Percentiles rank a stretch among this genome's conserved stretches.
These are phyloP conservation scores for Thunnus thynnus DNA, from an alignment of 2,113 vertebrate species.

Conservation along the genomic window DNA sequence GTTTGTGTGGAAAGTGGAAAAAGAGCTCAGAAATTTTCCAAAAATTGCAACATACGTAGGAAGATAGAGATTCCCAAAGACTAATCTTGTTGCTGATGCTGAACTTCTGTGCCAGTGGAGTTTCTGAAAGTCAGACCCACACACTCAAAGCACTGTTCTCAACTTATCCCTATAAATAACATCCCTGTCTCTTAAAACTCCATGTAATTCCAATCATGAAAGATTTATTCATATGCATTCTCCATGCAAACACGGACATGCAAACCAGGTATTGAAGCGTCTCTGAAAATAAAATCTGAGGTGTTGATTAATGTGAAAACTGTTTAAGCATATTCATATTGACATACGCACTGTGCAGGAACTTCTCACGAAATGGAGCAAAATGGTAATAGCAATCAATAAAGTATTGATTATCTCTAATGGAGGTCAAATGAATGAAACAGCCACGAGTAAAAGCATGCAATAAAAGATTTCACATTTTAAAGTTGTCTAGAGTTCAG, in stretches of 20 bases:
- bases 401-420: slow-evolving; percentile 68
- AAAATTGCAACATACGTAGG: slow-evolving; percentile 28
- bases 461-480: slow-evolving; percentile 13
- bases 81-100: slow-evolving; percentile 27
- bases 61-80: slow-evolving; percentile 9
- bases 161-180: slow-evolving; percentile 3
- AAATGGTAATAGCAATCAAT: slow-evolving; percentile 55
- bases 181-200: slow-evolving; percentile 8
- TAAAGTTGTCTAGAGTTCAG: not conserved
- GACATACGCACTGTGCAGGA: slow-evolving; percentile 6
- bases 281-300: slow-evolving; percentile 30
- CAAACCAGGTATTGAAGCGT: not conserved
- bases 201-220: slow-evolving; percentile 28
- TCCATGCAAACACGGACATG: not conserved
- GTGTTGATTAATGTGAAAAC: slow-evolving; percentile 31
- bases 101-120: slow-evolving; percentile 3
- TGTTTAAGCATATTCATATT: slow-evolving; percentile 20
- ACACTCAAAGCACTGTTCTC: slow-evolving; percentile 5
- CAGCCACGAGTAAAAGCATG: slow-evolving; percentile 11
- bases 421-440: slow-evolving; percentile 49
- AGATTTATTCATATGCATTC: not conserved
- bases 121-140: not conserved
- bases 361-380: slow-evolving; percentile 23
- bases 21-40: not conserved
- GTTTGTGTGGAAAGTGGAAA: slow-evolving; percentile 14